Conservation (phyloP, 1,140 invertebrate genomes). For the Meloidogyne floridensis region DNA sequence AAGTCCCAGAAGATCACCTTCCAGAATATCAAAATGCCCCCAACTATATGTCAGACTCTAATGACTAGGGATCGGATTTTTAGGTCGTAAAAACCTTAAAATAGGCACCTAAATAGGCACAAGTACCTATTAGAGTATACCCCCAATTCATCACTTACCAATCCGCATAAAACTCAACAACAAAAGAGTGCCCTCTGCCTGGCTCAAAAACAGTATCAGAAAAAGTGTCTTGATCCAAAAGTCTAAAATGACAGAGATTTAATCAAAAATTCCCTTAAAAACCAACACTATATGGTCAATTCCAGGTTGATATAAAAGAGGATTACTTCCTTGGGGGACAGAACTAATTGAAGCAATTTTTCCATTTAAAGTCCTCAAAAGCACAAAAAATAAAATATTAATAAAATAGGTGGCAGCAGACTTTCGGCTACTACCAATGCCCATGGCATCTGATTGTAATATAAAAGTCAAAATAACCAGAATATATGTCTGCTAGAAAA, state of each 20-base stretch:
- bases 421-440: not conserved
- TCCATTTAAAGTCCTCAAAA: constrained; percentile 6
- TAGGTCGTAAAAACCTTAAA: too few species aligned
- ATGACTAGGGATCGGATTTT: not conserved
- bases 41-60: not conserved
- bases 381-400: constrained; percentile 4
- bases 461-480: not conserved
- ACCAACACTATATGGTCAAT: constrained; percentile 60
- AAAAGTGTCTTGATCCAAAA: constrained; percentile 54
- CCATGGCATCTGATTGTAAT: not conserved
- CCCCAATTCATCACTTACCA: constrained; percentile 45
- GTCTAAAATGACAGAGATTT: not conserved
- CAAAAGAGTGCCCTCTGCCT: constrained; percentile 51
- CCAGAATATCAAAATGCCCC: too few species aligned
- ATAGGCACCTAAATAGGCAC: too few species aligned
- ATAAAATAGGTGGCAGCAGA: not conserved
- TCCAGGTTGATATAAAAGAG: constrained; percentile 61
- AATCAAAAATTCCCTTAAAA: not conserved
- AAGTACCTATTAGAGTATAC: constrained; percentile 4
- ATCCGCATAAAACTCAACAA: constrained; percentile 66
- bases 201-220: constrained; percentile 61
- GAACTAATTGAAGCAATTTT: constrained; percentile 56
- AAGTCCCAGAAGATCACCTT: not conserved
- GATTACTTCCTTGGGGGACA: constrained; percentile 56
- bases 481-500: too few species aligned